Base-by-base conservation (phyloP, 1,140 invertebrate genomes). In the Homarus americanus region DNA sequence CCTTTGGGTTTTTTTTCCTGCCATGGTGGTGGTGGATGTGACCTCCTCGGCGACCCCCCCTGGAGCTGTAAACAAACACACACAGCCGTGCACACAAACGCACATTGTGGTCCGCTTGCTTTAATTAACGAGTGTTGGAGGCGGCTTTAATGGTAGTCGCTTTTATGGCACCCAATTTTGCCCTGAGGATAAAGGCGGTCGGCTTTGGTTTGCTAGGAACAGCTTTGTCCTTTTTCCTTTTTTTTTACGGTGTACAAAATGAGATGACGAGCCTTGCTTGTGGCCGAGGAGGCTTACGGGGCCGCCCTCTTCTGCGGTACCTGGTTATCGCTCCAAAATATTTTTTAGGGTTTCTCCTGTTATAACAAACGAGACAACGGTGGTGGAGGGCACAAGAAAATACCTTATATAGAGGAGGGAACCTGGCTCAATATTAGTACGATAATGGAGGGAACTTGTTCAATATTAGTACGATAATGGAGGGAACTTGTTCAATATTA, bases 141-240 rank as follows among this genome's bases (percentile, higher is more conserved):
- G 44, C 38, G 53, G 84, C 73, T 87, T 76, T 87, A 78, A 87
- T 87, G 84, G 44, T 76, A 49, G 44, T 87, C 73, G 72, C 84
- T 78, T 87, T 87, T 87, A 78, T 78, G 84, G 84, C 84, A 78
- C 84, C 84, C 75, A 78, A 87, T 87, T 87, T 87, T 76, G 73
- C 84, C 49, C 28, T 78, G 72, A 78, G 84, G 84, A 78, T 78
- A 78, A 76, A 87, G 84, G 84, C 44, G 28, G 40, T 20, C 79
- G 79, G 41, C 79, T 82, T 53, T 78, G 75, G 75, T 78, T 78
- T 78, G 20, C 75, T 20, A 63, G 58, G 58, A 63, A 41, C 28
- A 63, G 49, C 24, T 32, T 36, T 34, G 73, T 28, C 49, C 36
- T 87, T 36, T 40, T 49, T 79, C 84, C 38, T 34, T 66, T 34